Conservation (phyloP, 1,140 invertebrate genomes). For the Papilio polytes region DNA sequence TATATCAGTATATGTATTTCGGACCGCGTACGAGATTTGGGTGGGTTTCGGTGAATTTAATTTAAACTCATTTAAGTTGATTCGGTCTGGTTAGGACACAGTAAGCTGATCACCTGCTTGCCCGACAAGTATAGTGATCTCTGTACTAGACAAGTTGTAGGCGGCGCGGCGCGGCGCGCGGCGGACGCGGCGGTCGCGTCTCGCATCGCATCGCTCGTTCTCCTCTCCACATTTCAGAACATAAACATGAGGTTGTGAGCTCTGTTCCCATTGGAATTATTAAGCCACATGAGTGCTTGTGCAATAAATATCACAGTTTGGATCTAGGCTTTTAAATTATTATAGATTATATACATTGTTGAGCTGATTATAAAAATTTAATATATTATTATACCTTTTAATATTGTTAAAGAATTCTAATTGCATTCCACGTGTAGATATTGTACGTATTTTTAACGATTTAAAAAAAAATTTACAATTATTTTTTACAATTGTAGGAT, state of each 20-base stretch:
- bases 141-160: constrained; percentile 36
- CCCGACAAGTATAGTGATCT: constrained; percentile 60
- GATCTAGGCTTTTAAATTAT: constrained; percentile 85
- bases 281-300: constrained; percentile 85
- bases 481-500: constrained; percentile 83
- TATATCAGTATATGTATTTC: constrained; percentile 41
- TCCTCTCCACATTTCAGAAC: constrained; percentile 72
- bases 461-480: constrained; percentile 83
- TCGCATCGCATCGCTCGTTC: constrained; percentile 60
- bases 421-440: constrained; percentile 84
- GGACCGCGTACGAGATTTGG: constrained; percentile 62
- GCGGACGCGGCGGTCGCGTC: constrained; percentile 51
- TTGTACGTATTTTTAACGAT: constrained; percentile 83
- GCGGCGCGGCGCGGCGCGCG: background rate
- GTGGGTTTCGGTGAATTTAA: constrained; percentile 65
- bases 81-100: constrained; percentile 61
- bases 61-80: constrained; percentile 50
- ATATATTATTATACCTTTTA: constrained; percentile 86
- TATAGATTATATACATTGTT: constrained; percentile 85
- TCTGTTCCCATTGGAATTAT: constrained; percentile 82
- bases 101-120: constrained; percentile 69
- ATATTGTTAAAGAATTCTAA: constrained; percentile 85
- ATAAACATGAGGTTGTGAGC: constrained; percentile 83
- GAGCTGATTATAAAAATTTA: constrained; percentile 85
- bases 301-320: constrained; percentile 85